phyloP scores from a whole-genome alignment of 2,888 invertebrate species.

The Drosophila cognata region DNA sequence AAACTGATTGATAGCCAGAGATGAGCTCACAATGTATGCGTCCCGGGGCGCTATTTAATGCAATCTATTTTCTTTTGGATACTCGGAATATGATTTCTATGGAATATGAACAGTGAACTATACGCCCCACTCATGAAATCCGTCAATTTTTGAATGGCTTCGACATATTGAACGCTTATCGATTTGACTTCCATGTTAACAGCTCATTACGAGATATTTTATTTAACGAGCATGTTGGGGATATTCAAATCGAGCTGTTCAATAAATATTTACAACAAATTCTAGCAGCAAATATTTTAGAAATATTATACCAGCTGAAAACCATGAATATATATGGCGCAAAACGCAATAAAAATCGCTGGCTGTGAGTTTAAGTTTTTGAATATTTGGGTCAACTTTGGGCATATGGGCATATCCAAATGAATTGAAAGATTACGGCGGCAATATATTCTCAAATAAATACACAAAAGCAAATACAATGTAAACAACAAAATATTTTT shows the following conservation, averaged over 20 bases:
- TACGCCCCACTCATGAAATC: slow-evolving; percentile 46
- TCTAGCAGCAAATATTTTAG: background rate
- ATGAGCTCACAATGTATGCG: slow-evolving; percentile 45
- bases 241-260: background rate
- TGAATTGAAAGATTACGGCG: slow-evolving; percentile 37
- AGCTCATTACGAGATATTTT: slow-evolving; percentile 18
- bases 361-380: slow-evolving; percentile 1
- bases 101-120: slow-evolving; percentile 22
- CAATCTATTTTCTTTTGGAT: slow-evolving; percentile 19
- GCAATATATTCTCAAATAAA: slow-evolving; percentile 23
- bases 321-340: background rate
- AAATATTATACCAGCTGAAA: slow-evolving; percentile 7
- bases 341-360: slow-evolving; percentile 10
- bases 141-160: slow-evolving; percentile 16
- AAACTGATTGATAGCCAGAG: slow-evolving; percentile 25
- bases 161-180: slow-evolving; percentile 17
- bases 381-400: slow-evolving; percentile 7
- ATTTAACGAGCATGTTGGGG: background rate
- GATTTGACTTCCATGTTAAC: slow-evolving; percentile 21
- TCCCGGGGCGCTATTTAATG: slow-evolving; percentile 52
- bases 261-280: background rate
- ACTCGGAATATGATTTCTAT: slow-evolving; percentile 32
- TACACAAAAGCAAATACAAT: slow-evolving; percentile 13
- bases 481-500: slow-evolving; percentile 46
- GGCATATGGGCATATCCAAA: slow-evolving; percentile 9